A percentile compares a stretch with the other conserved stretches of the same genome.
phyloP scores from a whole-genome alignment of 2,113 vertebrate genomes.

The Amphiprion percula region DNA sequence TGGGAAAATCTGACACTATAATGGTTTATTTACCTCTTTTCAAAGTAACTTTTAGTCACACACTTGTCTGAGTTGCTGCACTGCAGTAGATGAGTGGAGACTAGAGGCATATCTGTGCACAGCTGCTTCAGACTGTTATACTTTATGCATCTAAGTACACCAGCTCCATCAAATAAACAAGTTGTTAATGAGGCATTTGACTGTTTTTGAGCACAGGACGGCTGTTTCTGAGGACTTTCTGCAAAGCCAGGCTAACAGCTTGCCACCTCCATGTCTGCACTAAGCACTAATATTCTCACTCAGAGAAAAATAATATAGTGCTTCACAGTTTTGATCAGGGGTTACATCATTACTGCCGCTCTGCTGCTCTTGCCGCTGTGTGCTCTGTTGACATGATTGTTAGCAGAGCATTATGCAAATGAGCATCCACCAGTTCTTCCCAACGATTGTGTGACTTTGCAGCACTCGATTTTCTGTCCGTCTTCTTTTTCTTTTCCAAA shows the following conservation, averaged over 20 bases:
- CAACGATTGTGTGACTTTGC: constrained; percentile 9
- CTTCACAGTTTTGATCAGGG: constrained; percentile 11
- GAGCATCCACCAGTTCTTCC: constrained; percentile 13
- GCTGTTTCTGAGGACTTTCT: neutral
- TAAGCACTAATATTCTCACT: neutral
- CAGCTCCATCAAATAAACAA: too few relatives aligned
- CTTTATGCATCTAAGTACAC: too few relatives aligned
- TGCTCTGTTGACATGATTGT: neutral
- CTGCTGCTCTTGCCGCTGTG: neutral
- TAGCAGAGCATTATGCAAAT: constrained; percentile 30
- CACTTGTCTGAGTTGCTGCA: too few relatives aligned
- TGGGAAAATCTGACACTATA: too few relatives aligned
- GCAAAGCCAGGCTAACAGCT: neutral
- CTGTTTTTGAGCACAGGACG: too few relatives aligned
- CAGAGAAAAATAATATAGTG: neutral
- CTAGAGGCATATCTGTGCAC: too few relatives aligned
- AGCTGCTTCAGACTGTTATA: too few relatives aligned
- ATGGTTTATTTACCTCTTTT: too few relatives aligned
- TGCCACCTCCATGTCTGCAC: neutral
- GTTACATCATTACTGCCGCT: constrained; percentile 45
- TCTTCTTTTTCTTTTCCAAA: neutral
- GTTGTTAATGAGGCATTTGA: neutral
- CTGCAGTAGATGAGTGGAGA: too few relatives aligned
- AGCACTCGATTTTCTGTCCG: neutral
- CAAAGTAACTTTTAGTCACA: too few relatives aligned